Evolutionary conservation across 2,113 vertebrate species (phyloP), one percentile per base, ranked within the genome.

Genomic region (Fukomys damarensis): DNA sequence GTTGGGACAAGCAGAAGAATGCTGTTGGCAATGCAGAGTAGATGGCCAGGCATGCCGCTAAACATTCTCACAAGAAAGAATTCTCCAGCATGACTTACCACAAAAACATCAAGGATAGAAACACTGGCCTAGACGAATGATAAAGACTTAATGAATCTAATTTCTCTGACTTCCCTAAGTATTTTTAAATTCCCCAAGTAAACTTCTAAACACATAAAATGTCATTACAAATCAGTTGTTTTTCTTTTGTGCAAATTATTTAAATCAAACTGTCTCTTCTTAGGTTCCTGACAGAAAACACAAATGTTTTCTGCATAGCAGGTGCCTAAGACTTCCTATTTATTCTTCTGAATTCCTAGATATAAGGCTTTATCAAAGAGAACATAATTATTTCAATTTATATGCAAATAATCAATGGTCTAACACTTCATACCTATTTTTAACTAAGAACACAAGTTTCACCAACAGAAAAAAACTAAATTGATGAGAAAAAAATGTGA

Each of bases 181-280:
- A 90, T n/a, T 83, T 92, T 72, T 66, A 87, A 87, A 87, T 17
- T 28, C 35, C 68, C 82, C 90, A 26, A 82, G 35, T 43, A 92
- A 76, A 72, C 26, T 35, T 91, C 66, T 54, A 92, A 92, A 49
- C 20, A 49, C 12, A 35, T 54, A 72, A 91, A 90, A 38, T 54
- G 14, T 65, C 58, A 93, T 24, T 77, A 70, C 28, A 87, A 89
- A 89, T 76, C 2, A 52, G 65, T 66, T 56, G 28, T 58, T 59
- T 84, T 88, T n/a, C 52, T 32, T 70, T 74, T 84, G n/a, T 68
- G 63, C 19, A 19, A 38, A 13, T 17, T 24, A n/a, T 49, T 93
- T 79, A 86, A 79, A 52, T 22, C 2, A 72, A 84, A 70, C 30
- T 2, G 66, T 26, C 24, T 86, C 54, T 32, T 79, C 46, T 30